These are phyloP conservation scores for Athalia cordata DNA, from an alignment of 2,888 invertebrate genomes.

Conservation along the genomic window DNA sequence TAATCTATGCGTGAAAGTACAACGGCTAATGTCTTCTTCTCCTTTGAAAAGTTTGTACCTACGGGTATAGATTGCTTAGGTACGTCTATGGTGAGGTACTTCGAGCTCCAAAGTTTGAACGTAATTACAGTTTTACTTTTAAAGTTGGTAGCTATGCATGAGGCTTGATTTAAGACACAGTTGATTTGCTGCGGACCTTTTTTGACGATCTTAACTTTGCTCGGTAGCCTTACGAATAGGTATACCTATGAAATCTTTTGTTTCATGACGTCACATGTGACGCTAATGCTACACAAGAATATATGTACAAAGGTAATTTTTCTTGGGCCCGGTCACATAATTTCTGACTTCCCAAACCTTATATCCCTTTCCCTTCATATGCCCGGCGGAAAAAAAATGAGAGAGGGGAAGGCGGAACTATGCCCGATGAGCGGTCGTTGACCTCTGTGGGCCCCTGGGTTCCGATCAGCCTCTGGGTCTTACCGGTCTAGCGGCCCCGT, in stretches of 20 bases:
- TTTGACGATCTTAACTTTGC: too few relatives aligned
- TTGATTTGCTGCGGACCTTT: not conserved
- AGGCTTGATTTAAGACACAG: not conserved
- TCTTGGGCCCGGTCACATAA: constrained; percentile 8
- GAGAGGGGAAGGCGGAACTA: constrained; percentile 28
- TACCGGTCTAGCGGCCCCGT: not conserved
- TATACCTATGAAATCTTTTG: too few relatives aligned
- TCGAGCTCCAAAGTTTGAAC: not conserved
- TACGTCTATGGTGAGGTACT: not conserved
- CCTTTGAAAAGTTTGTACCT: not conserved
- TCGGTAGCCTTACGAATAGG: too few relatives aligned
- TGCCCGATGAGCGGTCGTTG: constrained; percentile 39
- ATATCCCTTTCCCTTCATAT: too few relatives aligned
- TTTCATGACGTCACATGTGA: too few relatives aligned
- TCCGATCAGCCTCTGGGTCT: constrained; percentile 27
- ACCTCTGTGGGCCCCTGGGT: constrained; percentile 33
- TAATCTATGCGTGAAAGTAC: not conserved
- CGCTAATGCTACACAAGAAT: too few relatives aligned
- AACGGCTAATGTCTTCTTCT: not conserved
- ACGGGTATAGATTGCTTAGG: not conserved
- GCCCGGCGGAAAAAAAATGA: not conserved
- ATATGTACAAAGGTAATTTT: not conserved
- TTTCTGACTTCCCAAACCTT: constrained; percentile 38
- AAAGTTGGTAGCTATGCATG: not conserved
- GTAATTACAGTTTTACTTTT: not conserved